A percentile compares a stretch with the other conserved stretches of the same genome.
Conservation (phyloP, 2,888 invertebrate species). For the Hypercompe scribonia region DNA sequence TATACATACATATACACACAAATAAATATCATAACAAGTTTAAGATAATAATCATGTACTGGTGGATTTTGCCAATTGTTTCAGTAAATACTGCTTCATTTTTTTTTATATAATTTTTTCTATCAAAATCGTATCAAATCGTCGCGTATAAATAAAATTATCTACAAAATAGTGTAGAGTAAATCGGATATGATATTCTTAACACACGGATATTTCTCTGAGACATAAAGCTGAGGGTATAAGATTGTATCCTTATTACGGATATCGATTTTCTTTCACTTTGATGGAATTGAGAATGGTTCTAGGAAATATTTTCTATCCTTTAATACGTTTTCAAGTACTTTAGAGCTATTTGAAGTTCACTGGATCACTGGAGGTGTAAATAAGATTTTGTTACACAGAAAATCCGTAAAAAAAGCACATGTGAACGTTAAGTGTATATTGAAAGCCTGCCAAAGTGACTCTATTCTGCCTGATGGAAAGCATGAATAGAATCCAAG, state of each 20-base stretch:
- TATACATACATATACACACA: too few species aligned
- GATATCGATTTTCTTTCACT: conserved; percentile 7
- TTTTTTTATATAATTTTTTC: neutral
- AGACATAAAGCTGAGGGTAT: neutral
- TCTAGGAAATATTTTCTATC: neutral
- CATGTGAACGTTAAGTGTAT: too few species aligned
- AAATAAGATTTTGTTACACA: neutral
- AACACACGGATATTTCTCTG: conserved; percentile 11
- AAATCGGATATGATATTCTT: conserved; percentile 13
- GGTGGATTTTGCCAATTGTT: too few species aligned
- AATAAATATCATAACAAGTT: too few species aligned
- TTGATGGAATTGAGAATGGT: neutral
- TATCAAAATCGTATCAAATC: neutral
- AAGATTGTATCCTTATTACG: conserved; percentile 13
- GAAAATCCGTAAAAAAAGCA: neutral
- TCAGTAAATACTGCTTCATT: too few species aligned
- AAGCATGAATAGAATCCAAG: too few species aligned
- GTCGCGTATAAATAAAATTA: conserved; percentile 3
- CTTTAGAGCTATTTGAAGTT: neutral
- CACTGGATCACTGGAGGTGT: neutral
- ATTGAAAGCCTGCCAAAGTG: too few species aligned
- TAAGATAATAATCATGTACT: too few species aligned
- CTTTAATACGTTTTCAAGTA: neutral
- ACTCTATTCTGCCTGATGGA: too few species aligned
- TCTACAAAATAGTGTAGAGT: conserved; percentile 30